Evolutionary conservation across 2,797 vertebrate species (phyloP).

Genomic region (Melanotaenia nigrans): DNA sequence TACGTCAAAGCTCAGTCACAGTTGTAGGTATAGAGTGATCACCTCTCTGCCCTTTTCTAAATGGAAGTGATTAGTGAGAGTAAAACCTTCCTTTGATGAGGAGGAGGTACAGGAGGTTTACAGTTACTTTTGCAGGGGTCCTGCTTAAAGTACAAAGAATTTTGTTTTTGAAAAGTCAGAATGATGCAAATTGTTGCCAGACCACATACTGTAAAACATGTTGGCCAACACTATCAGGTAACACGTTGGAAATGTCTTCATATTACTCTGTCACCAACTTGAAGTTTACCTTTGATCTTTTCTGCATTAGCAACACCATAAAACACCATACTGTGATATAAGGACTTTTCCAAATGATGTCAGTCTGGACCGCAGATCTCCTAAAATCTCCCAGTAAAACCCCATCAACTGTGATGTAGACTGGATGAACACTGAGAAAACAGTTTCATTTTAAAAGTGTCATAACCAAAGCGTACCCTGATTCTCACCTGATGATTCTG

Average conservation of each 20-base stretch:
- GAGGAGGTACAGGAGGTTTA: conserved; percentile 1
- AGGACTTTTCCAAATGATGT: conserved; percentile 1
- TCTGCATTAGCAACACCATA: not conserved
- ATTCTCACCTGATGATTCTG: too few relatives aligned
- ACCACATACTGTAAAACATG: conserved; percentile 22
- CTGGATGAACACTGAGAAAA: not conserved
- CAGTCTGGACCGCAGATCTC: not conserved
- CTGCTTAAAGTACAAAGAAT: conserved; percentile 27
- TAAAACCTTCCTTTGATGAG: conserved; percentile 46
- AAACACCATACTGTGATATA: not conserved
- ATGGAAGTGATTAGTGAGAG: conserved; percentile 59
- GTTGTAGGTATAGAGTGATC: conserved; percentile 22
- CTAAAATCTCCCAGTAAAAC: not conserved
- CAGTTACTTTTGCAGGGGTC: conserved; percentile 19
- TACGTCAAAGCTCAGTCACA: conserved; percentile 19
- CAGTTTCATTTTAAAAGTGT: not conserved
- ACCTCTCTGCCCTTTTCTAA: conserved; percentile 27
- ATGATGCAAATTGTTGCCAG: conserved; percentile 60
- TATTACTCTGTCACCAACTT: not conserved
- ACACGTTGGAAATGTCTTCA: not conserved
- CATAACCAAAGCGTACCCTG: too few relatives aligned
- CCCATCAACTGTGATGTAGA: not conserved
- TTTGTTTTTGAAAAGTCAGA: conserved; percentile 6
- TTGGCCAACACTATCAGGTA: not conserved
- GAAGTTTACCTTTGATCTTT: not conserved